Percentiles rank a stretch among this genome's conserved stretches.
Conservation (phyloP, 1,140 invertebrate genomes). For the Ceratitis capitata region DNA sequence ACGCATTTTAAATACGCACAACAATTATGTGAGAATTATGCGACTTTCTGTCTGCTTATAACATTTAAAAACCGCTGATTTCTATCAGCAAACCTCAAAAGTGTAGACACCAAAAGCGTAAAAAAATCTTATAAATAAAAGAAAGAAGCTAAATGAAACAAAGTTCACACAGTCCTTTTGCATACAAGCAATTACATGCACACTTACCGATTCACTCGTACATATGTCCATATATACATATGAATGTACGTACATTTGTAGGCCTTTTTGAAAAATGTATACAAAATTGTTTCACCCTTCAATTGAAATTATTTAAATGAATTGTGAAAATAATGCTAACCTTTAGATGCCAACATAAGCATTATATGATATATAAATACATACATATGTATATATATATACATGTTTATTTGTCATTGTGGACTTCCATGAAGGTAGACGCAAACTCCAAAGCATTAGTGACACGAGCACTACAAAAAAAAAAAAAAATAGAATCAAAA, state of each 20-base stretch:
- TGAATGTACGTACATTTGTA: neutral
- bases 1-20: neutral
- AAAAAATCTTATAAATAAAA: neutral
- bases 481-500: neutral
- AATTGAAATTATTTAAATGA: conserved; percentile 34
- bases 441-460: too few relatives aligned
- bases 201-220: neutral
- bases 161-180: conserved; percentile 22
- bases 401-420: neutral
- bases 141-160: neutral
- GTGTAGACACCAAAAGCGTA: neutral
- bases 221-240: neutral
- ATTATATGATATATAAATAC: neutral
- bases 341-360: neutral
- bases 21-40: conserved; percentile 38
- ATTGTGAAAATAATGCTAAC: conserved; percentile 14
- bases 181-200: neutral
- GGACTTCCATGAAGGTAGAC: too few relatives aligned
- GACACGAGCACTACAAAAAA: neutral
- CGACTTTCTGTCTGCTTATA: conserved; percentile 31
- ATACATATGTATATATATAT: neutral
- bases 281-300: conserved; percentile 35
- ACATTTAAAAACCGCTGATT: conserved; percentile 36
- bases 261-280: neutral
- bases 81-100: conserved; percentile 32